phyloP scores from a whole-genome alignment of 2,888 invertebrate species.

The Diarsia dahlii region DNA sequence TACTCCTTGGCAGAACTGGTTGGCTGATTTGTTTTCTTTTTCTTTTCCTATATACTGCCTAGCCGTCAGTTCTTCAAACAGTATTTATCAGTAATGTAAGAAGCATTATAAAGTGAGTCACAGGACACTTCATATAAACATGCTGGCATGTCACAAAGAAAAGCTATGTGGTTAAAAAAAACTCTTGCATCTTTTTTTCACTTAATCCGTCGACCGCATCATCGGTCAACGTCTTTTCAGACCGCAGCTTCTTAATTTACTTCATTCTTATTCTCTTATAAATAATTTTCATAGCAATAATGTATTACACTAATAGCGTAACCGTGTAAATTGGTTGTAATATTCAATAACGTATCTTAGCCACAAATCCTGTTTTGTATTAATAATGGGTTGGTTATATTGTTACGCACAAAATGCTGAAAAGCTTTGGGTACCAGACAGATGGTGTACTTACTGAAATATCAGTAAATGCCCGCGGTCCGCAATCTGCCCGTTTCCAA shows the following conservation, averaged over 20 bases:
- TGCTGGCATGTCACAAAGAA: conserved; percentile 1
- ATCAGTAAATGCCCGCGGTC: not conserved
- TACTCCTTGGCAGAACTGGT: not conserved
- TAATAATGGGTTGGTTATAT: not conserved
- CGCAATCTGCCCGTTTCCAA: not conserved
- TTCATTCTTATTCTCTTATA: conserved; percentile 70
- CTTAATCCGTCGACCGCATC: conserved; percentile 57
- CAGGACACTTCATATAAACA: not conserved
- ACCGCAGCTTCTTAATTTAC: conserved; percentile 72
- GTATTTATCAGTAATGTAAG: not conserved
- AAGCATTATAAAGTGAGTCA: not conserved
- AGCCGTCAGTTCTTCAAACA: not conserved
- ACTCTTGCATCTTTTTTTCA: not conserved
- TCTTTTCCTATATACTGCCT: not conserved
- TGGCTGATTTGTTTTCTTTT: not conserved
- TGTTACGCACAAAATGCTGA: not conserved
- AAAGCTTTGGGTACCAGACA: not conserved
- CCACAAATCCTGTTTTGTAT: not conserved
- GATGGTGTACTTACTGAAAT: not conserved
- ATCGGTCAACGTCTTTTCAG: conserved; percentile 74
- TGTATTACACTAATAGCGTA: conserved; percentile 55
- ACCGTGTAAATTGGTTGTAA: conserved; percentile 54
- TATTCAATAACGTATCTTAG: conserved; percentile 46
- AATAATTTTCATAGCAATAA: conserved; percentile 63
- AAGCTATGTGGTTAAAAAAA: conserved; percentile 8